Evolutionary conservation across 2,797 vertebrate species (phyloP).

Genomic region (Nasua narica): DNA sequence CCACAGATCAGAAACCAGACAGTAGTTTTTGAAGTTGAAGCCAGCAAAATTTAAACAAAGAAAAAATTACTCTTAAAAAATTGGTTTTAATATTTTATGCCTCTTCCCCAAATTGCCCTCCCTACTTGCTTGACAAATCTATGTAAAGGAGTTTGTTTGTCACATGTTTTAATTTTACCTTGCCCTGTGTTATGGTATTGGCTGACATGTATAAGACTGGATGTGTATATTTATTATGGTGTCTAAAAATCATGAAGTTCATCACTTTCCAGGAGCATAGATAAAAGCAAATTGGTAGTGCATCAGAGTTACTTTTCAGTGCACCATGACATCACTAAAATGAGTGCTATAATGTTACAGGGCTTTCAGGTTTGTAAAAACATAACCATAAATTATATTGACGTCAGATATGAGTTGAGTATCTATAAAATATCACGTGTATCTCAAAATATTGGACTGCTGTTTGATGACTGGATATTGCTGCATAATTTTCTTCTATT

Average conservation of each 20-base stretch:
- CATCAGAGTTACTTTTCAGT: slow-evolving; percentile 74
- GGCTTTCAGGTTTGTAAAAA: slow-evolving; percentile 80
- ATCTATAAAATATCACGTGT: slow-evolving; percentile 81
- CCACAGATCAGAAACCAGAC: slow-evolving; percentile 57
- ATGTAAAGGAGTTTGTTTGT: slow-evolving; percentile 70
- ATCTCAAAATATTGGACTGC: slow-evolving; percentile 83
- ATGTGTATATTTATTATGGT: slow-evolving; percentile 78
- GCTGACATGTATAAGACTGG: slow-evolving; percentile 71
- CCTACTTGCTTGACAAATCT: slow-evolving; percentile 82
- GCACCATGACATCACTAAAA: slow-evolving; percentile 76
- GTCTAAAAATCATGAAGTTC: slow-evolving; percentile 74
- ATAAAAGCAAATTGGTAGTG: slow-evolving; percentile 67
- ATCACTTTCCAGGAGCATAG: slow-evolving; percentile 68
- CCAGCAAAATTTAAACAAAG: slow-evolving; percentile 31
- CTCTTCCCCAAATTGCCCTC: slow-evolving; percentile 54
- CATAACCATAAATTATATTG: slow-evolving; percentile 76
- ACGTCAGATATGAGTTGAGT: slow-evolving; percentile 82
- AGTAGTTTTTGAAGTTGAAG: slow-evolving; percentile 65
- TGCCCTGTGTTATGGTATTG: slow-evolving; percentile 70
- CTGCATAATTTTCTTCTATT: slow-evolving; percentile 81
- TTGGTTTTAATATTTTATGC: slow-evolving; percentile 74
- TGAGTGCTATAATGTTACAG: slow-evolving; percentile 74
- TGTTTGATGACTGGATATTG: slow-evolving; percentile 81
- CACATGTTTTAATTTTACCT: slow-evolving; percentile 72
- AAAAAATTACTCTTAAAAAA: slow-evolving; percentile 47